A percentile compares a stretch with the other conserved stretches of the same genome.
Conservation (phyloP, 2,113 vertebrate species). For the Bufo bufo region DNA sequence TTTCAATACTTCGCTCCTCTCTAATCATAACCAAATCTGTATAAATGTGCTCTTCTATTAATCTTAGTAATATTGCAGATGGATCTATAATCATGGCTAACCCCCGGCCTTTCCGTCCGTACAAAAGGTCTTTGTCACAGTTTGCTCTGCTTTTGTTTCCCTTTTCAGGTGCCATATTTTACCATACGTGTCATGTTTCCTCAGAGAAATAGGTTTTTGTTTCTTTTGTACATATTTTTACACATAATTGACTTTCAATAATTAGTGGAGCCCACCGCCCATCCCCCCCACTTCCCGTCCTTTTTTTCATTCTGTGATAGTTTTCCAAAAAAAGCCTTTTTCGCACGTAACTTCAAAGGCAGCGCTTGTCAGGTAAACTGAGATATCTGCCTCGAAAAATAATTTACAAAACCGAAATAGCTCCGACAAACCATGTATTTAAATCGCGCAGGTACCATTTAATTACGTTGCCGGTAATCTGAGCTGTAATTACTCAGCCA, state of each 20-base stretch:
- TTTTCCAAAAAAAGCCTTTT: background rate
- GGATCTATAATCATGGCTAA: background rate
- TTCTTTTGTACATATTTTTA: constrained; percentile 18
- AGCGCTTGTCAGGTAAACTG: constrained; percentile 10
- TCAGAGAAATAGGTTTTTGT: constrained; percentile 6
- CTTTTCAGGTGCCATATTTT: background rate
- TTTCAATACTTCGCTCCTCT: background rate
- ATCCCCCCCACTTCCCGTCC: background rate
- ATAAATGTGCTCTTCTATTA: background rate
- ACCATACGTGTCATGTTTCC: background rate
- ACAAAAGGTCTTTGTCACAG: background rate
- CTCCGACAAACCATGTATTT: constrained; percentile 39
- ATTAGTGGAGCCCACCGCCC: background rate
- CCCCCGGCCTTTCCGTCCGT: background rate
- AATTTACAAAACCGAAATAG: constrained; percentile 52
- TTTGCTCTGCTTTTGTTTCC: background rate
- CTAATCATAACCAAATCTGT: background rate
- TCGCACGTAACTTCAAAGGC: background rate
- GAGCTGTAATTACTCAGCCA: constrained; percentile 56
- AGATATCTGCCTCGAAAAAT: constrained; percentile 44
- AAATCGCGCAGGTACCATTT: constrained; percentile 52
- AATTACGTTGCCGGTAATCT: constrained; percentile 47
- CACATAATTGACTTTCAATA: background rate
- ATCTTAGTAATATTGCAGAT: background rate
- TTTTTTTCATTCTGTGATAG: background rate